Base-by-base conservation (phyloP, 1,140 invertebrate species). In the Diplogasteroides magnus region DNA sequence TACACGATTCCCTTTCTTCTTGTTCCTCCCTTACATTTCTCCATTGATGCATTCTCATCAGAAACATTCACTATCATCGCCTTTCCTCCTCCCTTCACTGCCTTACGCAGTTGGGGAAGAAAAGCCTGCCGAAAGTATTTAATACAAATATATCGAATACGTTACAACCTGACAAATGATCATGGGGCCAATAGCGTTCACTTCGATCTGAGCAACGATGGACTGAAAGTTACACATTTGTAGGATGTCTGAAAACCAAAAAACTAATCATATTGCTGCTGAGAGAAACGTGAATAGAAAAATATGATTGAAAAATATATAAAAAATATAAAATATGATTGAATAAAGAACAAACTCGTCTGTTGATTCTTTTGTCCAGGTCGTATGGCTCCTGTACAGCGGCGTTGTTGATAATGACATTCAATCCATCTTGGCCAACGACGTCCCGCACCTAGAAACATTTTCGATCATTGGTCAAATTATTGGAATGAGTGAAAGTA, bases 371-470 rank as follows among this genome's bases (percentile, higher is more conserved):
- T 6, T 19, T 19, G 19, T 48, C 19, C 6, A 48, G 6, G 19
- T 48, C 37, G 19, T 48, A 48, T 11, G 37, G 6, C 6, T 66
- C 71, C 26, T 65, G 66, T 23, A 76, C 56, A n/a, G 68, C 74
- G 19, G 74, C 67, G 31, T 76, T 76, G 31, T 76, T 76, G 13
- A 76, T 76, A 6, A 76, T 55, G 0, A 73, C n/a, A 61, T 76
- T 71, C 11, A 75, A 37, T 23, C 63, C 70, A 13, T 55, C 74
- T 23, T 76, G 6, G 6, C 29, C 14, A 28, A 55, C 11, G 31
- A 2, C 15, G 65, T 23, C 27, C 55, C 37, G 6, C 32, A 58
- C 3, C 31, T 28, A 0, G n/a, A n/a, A n/a, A n/a, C n/a, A n/a
- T n/a, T n/a, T n/a, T n/a, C n/a, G n/a, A n/a, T n/a, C n/a, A n/a